Base-by-base conservation (phyloP, 2,888 invertebrate species). In the Nomada flava region DNA sequence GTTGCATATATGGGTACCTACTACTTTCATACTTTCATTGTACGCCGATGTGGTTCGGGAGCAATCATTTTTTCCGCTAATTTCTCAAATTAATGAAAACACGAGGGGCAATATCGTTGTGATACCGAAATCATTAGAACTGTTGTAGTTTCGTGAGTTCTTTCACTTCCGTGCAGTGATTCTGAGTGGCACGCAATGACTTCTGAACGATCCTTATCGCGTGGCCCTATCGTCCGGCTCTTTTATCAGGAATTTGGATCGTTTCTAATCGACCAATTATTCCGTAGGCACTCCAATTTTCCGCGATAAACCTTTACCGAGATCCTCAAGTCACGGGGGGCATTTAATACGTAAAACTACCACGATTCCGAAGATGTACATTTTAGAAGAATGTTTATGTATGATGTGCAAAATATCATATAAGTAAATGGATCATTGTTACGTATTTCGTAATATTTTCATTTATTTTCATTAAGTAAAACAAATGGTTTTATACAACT, bases 201-300 rank as follows among this genome's bases (percentile, higher is more conserved):
- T 59, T 86, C 68, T 67, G 72, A 53, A 72, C 64, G 75, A 67
- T 59, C 67, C 75, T 55, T 86, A 83, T 86, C 86, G 79, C 71
- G 60, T 74, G 76, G 79, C 72, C 60, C 57, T 69, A 86, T 86
- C 83, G 79, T 76, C 74, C 60, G 67, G 42, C 26, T 18, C 60
- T n/a, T 26, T 81, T 83, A 86, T 86, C 86, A 64, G 52, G 71
- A 73, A 79, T 76, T 76, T 81, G 70, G 81, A 81, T 80, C 83
- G 76, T 55, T 78, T 63, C 73, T 79, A 83, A 83, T 86, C 86
- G 82, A 76, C 80, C 85, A 80, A 86, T 87, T 87, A 84, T 86
- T 78, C 76, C 64, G 75, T 59, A 36, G 82, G 77, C 75, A 78
- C 71, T 82, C 77, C 84, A 78, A 84, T 86, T 84, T 84, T 79